Evolutionary conservation across 2,888 invertebrate species (phyloP).

Genomic region (Hypena proboscidalis): DNA sequence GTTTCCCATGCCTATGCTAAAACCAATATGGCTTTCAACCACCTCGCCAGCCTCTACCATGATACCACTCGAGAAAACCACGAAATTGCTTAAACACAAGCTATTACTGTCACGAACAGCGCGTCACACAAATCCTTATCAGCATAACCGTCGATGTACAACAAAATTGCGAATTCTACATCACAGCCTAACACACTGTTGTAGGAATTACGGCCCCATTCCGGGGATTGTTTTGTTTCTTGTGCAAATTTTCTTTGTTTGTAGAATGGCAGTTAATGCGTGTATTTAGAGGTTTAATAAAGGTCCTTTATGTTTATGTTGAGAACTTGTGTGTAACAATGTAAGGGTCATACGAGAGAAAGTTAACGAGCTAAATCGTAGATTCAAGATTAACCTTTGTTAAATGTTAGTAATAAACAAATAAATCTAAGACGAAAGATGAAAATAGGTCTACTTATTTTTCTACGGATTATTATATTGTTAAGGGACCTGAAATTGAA

Average conservation of each 20-base stretch:
- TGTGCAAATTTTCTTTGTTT: slow-evolving; percentile 44
- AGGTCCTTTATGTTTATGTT: slow-evolving; percentile 30
- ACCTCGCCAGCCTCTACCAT: slow-evolving; percentile 17
- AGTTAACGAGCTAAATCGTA: background rate
- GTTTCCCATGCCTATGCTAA: slow-evolving; percentile 52
- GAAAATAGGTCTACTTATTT: too few species aligned
- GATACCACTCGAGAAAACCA: slow-evolving; percentile 15
- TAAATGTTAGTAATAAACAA: background rate
- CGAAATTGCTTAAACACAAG: slow-evolving; percentile 38
- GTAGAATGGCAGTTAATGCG: slow-evolving; percentile 30
- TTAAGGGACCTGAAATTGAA: too few species aligned
- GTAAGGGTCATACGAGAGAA: slow-evolving; percentile 7
- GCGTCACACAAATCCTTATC: slow-evolving; percentile 12
- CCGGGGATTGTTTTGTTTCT: slow-evolving; percentile 37
- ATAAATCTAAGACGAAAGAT: too few species aligned
- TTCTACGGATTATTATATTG: too few species aligned
- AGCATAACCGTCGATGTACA: slow-evolving; percentile 31
- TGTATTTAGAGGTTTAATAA: slow-evolving; percentile 37
- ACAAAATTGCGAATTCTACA: slow-evolving; percentile 16
- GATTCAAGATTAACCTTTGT: background rate
- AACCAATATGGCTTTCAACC: slow-evolving; percentile 58
- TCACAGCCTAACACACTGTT: slow-evolving; percentile 18
- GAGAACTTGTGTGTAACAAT: slow-evolving; percentile 14
- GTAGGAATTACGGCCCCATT: slow-evolving; percentile 29
- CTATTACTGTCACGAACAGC: slow-evolving; percentile 38